Conservation (phyloP, 2,797 vertebrate species). For the Rhyacichthys aspro region DNA sequence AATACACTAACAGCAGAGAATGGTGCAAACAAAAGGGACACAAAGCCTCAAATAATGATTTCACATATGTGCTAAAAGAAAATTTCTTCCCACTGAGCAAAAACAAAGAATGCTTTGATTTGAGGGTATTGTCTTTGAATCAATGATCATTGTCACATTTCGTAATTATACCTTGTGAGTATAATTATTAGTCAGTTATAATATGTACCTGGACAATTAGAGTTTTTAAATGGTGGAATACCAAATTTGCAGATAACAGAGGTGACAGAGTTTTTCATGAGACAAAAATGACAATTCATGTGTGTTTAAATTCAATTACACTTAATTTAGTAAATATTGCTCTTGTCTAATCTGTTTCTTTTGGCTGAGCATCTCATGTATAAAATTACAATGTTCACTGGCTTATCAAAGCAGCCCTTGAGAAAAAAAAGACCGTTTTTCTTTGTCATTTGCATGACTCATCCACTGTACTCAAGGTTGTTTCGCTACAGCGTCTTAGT, state of each 20-base stretch:
- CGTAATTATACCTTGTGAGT: too few relatives aligned
- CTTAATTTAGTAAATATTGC: constrained; percentile 3
- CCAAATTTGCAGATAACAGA: not conserved
- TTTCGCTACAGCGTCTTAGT: constrained; percentile 5
- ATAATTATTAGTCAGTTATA: not conserved
- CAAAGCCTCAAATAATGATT: constrained; percentile 45
- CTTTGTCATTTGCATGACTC: constrained; percentile 7
- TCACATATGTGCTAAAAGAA: constrained; percentile 40
- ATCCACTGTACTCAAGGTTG: constrained; percentile 11
- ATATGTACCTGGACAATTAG: too few relatives aligned
- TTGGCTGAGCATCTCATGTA: constrained; percentile 8
- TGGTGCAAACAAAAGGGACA: constrained; percentile 41
- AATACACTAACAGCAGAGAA: constrained; percentile 42
- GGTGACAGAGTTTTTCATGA: not conserved
- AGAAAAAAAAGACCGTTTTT: constrained; percentile 9
- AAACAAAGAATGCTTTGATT: constrained; percentile 6
- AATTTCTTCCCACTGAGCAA: constrained; percentile 27
- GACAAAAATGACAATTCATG: not conserved
- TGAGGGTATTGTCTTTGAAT: not conserved
- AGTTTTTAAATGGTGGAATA: not conserved
- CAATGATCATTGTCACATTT: too few relatives aligned
- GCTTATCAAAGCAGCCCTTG: constrained; percentile 12
- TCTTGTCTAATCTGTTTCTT: constrained; percentile 1
- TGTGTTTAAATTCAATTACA: constrained; percentile 6
- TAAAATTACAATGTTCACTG: constrained; percentile 13